These are phyloP conservation scores for Menura novaehollandiae DNA, from an alignment of 2,113 vertebrate genomes.

Conservation along the genomic window DNA sequence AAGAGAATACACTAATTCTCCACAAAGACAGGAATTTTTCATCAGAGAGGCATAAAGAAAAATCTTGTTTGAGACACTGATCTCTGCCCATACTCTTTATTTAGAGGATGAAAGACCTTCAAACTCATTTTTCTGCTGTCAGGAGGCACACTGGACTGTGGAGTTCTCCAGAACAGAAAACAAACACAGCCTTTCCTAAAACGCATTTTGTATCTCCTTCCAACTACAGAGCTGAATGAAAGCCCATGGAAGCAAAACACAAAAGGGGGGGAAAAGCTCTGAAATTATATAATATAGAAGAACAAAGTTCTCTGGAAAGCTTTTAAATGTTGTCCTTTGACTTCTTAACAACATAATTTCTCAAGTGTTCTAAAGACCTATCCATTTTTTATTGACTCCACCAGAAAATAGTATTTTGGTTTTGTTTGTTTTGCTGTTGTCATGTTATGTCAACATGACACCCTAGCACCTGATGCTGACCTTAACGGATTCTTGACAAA, in stretches of 20 bases:
- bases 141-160: neutral
- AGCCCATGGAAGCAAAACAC: neutral
- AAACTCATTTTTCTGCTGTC: neutral
- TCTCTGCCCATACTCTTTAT: neutral
- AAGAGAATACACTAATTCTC: neutral
- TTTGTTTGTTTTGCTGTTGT: slow-evolving; percentile 8
- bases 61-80: neutral
- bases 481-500: slow-evolving; percentile 8
- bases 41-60: neutral
- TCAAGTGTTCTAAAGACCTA: neutral
- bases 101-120: neutral
- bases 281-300: neutral
- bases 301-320: neutral
- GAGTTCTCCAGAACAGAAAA: neutral
- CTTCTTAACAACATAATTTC: neutral
- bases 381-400: neutral
- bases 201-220: neutral
- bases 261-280: neutral
- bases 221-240: neutral
- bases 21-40: neutral
- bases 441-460: neutral
- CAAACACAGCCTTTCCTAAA: neutral
- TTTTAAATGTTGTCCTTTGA: neutral
- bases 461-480: neutral
- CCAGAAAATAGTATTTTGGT: neutral